phyloP scores from a whole-genome alignment of 2,888 invertebrate species.

The Leptopilina syphax region DNA sequence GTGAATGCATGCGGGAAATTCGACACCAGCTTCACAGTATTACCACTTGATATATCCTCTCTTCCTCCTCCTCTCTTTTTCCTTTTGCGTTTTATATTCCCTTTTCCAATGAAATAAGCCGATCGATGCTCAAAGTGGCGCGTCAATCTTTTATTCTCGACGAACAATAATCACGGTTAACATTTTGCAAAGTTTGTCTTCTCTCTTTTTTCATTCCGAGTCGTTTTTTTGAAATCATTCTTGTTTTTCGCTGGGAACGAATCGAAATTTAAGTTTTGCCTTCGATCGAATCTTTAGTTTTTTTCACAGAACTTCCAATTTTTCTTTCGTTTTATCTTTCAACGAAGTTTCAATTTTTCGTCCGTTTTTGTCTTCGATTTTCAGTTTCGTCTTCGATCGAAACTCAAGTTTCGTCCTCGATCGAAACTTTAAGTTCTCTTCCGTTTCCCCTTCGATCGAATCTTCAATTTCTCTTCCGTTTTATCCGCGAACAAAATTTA shows the following conservation, averaged over 20 bases:
- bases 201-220: background rate
- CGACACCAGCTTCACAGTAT: constrained; percentile 16
- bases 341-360: too few species aligned
- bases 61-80: too few species aligned
- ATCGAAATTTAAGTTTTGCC: background rate
- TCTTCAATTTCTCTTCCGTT: too few species aligned
- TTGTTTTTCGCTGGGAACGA: background rate
- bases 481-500: too few species aligned
- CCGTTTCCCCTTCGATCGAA: too few species aligned
- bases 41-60: constrained; percentile 19
- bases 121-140: constrained; percentile 26
- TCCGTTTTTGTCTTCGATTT: too few species aligned
- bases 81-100: background rate
- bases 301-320: too few species aligned
- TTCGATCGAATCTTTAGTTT: too few species aligned
- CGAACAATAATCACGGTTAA: constrained; percentile 8
- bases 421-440: too few species aligned
- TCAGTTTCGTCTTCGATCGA: too few species aligned
- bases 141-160: constrained; percentile 22
- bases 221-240: background rate
- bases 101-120: constrained; percentile 7
- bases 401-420: too few species aligned
- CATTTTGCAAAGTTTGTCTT: constrained; percentile 2
- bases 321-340: too few species aligned
- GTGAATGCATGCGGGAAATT: constrained; percentile 81